Evolutionary conservation across 2,113 vertebrate species (phyloP), one percentile per base, ranked within the genome.

Genomic region (Corydoras sp.): DNA sequence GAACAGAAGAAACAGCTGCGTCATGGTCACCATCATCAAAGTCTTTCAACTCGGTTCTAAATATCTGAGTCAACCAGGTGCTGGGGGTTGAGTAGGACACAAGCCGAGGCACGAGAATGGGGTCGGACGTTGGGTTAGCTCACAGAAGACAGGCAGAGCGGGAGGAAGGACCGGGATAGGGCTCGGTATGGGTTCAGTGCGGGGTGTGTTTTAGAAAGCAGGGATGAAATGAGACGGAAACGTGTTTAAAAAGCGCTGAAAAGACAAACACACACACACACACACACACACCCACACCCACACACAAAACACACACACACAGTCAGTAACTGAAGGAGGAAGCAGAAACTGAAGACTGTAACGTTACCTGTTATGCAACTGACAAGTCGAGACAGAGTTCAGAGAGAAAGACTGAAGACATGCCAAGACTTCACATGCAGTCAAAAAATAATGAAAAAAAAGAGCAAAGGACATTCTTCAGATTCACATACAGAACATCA

Each of bases 321-420:
- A 53, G 35, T 72, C 14, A 35, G 7, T 61, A 62, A 72, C 13
- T 53, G 5, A 77, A 11, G 53, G 56, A 60, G 3, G 7, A 24
- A 78, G 3, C 73, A 75, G 55, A 74, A 74, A 81, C 66, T 58
- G 18, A 71, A 81, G 74, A 74, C 32, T 68, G 73, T 70, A 75
- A 76, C 73, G 64, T 58, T 75, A 76, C 76, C 73, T 78, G 73
- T 73, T 76, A 74, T 65, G 68, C 68, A 56, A 76, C 79, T 73
- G 73, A 78, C 75, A 72, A 66, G 76, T 72, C 68, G 6, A 79
- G 51, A 71, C 48, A 70, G 35, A 55, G 51, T 18, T 11, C 68
- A 49, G 73, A 79, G 43, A 62, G 48, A 15, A 75, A 74, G 64
- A 73, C 35, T 61, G 9, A 10, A 10, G 15, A 29, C 62, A 53